phyloP scores from a whole-genome alignment of 2,113 vertebrate genomes.

The Girardinichthys multiradiatus region DNA sequence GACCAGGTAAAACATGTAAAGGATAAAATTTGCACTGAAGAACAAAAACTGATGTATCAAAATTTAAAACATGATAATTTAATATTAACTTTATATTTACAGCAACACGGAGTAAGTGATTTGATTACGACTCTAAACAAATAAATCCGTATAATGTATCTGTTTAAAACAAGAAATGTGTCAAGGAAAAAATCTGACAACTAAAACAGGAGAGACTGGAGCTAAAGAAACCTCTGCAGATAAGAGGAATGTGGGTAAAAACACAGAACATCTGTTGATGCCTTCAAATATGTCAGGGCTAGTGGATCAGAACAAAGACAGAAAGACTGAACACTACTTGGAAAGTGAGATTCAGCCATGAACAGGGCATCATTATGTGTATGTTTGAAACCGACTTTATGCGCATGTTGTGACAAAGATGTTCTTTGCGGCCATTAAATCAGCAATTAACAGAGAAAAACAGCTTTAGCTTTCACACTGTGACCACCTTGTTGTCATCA shows the following conservation, averaged over 20 bases:
- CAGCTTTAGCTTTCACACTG: conserved; percentile 53
- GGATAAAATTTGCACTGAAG: background rate
- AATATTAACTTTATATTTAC: background rate
- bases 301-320: conserved; percentile 8
- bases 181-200: background rate
- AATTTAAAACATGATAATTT: background rate
- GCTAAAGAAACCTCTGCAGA: background rate
- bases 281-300: conserved; percentile 10
- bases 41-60: background rate
- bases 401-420: conserved; percentile 7
- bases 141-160: no score
- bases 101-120: background rate
- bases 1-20: background rate
- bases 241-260: conserved; percentile 26
- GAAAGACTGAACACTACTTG: conserved; percentile 38
- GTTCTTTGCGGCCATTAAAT: conserved; percentile 17
- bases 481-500: conserved; percentile 62
- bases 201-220: background rate
- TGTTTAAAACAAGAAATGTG: background rate
- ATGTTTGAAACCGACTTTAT: conserved; percentile 15
- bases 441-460: conserved; percentile 40
- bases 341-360: conserved; percentile 38
- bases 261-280: conserved; percentile 54
- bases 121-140: background rate
- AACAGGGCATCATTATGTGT: conserved; percentile 3